Evolutionary conservation across 2,888 invertebrate genomes (phyloP), one percentile per base, ranked within the genome.

Genomic region (Sinopyrophorus schimmeli): DNA sequence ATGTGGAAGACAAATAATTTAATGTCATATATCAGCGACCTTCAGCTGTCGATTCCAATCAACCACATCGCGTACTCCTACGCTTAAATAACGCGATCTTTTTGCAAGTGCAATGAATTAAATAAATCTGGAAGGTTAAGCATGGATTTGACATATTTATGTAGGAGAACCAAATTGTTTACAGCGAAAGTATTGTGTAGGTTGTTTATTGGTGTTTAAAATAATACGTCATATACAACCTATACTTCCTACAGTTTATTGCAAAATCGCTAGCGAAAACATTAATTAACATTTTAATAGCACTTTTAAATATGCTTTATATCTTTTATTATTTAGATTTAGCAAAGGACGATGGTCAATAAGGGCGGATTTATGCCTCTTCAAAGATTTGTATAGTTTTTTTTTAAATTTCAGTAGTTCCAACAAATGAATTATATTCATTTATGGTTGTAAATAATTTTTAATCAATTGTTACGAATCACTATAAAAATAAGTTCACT

Each of bases 51-150:
- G 43, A 52, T 47, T 12, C 39, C 39, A 47, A 47, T 52, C 52
- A 47, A 37, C 47, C 43, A 37, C 42, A 24, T 40, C 44, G 32
- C 34, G 32, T 37, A 41, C 41, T 32, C 47, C 42, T 47, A 47
- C 51, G 47, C 46, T 20, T 41, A 28, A 30, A 23, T 48, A 35
- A 41, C 48, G 37, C 32, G 20, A 38, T 38, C 39, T 40, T n/a
- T n/a, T n/a, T 42, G 47, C 47, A 53, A 50, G 50, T 53, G 53
- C 50, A 54, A 27, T 47, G 53, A 32, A 42, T 53, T 47, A 46
- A 53, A 55, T 55, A 55, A 49, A 51, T 54, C 38, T 40, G 47
- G 43, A 56, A 56, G 56, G 56, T 56, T 56, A 56, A 56, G 56
- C 54, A 56, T 56, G 52, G 43, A 44, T 47, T 40, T 31, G 30